Conservation (phyloP, 1,140 invertebrate species). For the Eupristina koningsbergeri region DNA sequence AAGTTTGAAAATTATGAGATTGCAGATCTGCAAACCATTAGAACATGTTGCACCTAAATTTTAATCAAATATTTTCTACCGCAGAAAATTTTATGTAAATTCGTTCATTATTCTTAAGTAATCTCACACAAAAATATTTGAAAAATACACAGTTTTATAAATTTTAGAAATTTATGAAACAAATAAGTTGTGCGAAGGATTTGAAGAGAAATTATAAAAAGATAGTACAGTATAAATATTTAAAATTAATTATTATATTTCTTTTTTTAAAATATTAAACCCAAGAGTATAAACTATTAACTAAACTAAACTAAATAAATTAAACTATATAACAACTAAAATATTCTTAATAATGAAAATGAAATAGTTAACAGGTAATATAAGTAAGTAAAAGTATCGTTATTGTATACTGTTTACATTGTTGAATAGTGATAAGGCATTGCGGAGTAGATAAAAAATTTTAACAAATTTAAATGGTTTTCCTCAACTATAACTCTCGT, state of each 20-base stretch:
- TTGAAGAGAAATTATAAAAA: neutral
- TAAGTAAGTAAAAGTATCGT: no score
- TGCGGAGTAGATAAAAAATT: no score
- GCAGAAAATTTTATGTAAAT: neutral
- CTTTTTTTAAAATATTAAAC: no score
- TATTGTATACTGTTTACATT: no score
- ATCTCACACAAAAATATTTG: neutral
- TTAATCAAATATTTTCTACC: neutral
- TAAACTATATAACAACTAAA: no score
- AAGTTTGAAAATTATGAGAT: neutral
- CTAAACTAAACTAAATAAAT: no score
- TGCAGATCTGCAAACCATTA: neutral
- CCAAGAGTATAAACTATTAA: no score
- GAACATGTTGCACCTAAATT: neutral
- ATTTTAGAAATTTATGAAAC: neutral
- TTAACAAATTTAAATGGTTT: no score
- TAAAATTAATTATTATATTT: neutral
- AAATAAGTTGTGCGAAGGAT: neutral
- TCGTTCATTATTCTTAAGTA: neutral
- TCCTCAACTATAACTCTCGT: no score
- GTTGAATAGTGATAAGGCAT: no score
- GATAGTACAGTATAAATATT: neutral
- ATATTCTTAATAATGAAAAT: no score
- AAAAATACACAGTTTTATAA: neutral
- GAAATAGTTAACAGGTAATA: no score